phyloP scores from a whole-genome alignment of 2,113 vertebrate genomes.

The Parotia lawesii region DNA sequence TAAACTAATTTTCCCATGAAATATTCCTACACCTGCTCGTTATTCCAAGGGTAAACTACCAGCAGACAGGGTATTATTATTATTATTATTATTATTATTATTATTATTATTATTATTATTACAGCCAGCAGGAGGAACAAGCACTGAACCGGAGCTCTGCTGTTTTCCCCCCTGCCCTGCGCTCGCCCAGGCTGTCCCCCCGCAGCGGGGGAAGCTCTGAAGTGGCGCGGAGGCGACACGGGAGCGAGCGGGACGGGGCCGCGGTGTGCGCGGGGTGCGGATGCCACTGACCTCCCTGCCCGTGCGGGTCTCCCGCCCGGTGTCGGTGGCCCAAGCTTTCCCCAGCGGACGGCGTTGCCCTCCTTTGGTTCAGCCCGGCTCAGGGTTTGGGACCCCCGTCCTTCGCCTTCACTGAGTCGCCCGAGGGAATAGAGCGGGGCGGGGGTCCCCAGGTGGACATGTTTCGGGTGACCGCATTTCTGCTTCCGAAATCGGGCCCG shows the following conservation, averaged over 20 bases:
- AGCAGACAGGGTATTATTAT: not conserved
- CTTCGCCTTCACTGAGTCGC: not conserved
- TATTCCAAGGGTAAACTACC: not conserved
- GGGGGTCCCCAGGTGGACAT: not conserved
- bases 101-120: not conserved
- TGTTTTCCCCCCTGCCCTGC: not conserved
- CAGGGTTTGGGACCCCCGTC: not conserved
- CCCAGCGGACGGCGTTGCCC: not conserved
- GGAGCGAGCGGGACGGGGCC: not conserved
- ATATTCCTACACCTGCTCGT: not conserved
- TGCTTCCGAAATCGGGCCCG: not conserved
- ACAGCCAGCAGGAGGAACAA: not conserved
- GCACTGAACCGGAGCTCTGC: not conserved
- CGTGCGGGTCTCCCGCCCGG: not conserved
- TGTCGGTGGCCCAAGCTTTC: not conserved
- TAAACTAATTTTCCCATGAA: not conserved
- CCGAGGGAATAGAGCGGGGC: accelerated
- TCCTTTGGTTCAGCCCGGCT: not conserved
- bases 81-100: too few relatives aligned
- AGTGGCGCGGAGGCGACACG: not conserved
- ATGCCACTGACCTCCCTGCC: not conserved
- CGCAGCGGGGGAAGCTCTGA: not conserved
- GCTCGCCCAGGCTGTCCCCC: not conserved
- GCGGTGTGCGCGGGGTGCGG: not conserved
- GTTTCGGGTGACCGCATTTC: not conserved